Evolutionary conservation across 2,888 invertebrate species (phyloP).

Genomic region (Congeria kusceri): DNA sequence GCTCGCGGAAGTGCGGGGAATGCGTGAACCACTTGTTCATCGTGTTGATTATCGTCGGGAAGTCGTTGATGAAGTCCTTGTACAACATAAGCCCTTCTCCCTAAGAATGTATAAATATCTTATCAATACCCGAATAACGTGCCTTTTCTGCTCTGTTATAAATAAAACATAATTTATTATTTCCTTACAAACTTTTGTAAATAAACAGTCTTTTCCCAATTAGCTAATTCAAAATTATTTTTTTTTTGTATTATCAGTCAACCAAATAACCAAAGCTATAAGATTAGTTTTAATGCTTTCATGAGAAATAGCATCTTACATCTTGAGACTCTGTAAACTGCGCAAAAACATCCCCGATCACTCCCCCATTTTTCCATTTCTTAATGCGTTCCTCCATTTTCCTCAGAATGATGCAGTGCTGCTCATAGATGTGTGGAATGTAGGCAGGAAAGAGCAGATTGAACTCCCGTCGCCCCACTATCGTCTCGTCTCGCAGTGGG

Average conservation of each 20-base stretch:
- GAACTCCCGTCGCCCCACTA: slow-evolving; percentile 70
- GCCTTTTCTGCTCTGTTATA: no score
- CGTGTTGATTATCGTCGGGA: slow-evolving; percentile 85
- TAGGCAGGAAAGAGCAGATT: slow-evolving; percentile 85
- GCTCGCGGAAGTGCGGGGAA: slow-evolving; percentile 83
- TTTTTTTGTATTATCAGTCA: no score
- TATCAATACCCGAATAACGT: no score
- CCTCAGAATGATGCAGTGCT: slow-evolving; percentile 85
- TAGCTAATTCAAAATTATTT: no score
- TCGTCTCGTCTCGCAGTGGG: slow-evolving; percentile 81
- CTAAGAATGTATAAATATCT: slow-evolving; percentile 29
- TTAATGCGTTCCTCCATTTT: slow-evolving; percentile 84
- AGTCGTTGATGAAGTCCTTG: slow-evolving; percentile 85
- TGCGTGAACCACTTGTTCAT: slow-evolving; percentile 84
- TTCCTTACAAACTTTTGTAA: no score
- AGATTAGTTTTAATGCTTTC: background rate
- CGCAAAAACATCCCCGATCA: slow-evolving; percentile 85
- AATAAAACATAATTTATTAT: no score
- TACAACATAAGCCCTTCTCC: slow-evolving; percentile 84
- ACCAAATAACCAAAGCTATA: background rate
- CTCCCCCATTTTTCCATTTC: slow-evolving; percentile 83
- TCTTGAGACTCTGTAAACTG: slow-evolving; percentile 79
- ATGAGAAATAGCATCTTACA: slow-evolving; percentile 62
- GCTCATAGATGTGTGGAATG: slow-evolving; percentile 84
- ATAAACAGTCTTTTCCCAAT: no score